phyloP scores from a whole-genome alignment of 2,797 vertebrate genomes.

The Anas capensis region DNA sequence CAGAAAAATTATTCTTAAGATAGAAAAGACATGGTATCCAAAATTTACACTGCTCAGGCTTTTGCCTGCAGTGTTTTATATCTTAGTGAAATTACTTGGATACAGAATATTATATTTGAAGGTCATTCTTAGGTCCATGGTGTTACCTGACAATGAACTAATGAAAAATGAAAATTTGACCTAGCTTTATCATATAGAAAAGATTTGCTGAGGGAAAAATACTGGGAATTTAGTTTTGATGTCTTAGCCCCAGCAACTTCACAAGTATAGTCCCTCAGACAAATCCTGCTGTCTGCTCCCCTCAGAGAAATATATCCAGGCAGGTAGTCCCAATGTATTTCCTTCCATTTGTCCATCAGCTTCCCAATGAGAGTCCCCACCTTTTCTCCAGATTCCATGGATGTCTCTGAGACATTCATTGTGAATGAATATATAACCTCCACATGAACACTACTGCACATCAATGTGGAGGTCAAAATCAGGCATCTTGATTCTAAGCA shows the following conservation, averaged over 20 bases:
- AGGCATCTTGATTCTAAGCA: not conserved
- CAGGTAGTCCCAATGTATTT: not conserved
- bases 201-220: not conserved
- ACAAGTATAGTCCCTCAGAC: not conserved
- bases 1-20: not conserved
- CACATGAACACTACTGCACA: rapidly evolving
- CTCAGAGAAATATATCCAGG: not conserved
- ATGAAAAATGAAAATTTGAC: not conserved
- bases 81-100: not conserved
- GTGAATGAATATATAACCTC: not conserved
- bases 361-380: not conserved
- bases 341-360: not conserved
- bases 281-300: not conserved
- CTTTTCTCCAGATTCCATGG: not conserved
- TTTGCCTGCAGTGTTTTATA: not conserved
- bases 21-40: not conserved
- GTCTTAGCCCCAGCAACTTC: not conserved
- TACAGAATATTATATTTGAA: not conserved
- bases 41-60: not conserved
- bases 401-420: not conserved
- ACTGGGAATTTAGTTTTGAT: not conserved
- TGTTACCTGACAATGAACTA: not conserved
- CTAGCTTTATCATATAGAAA: not conserved
- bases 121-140: not conserved
- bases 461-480: rapidly evolving